phyloP scores from a whole-genome alignment of 2,888 invertebrate genomes.

The Pecten maximus region DNA sequence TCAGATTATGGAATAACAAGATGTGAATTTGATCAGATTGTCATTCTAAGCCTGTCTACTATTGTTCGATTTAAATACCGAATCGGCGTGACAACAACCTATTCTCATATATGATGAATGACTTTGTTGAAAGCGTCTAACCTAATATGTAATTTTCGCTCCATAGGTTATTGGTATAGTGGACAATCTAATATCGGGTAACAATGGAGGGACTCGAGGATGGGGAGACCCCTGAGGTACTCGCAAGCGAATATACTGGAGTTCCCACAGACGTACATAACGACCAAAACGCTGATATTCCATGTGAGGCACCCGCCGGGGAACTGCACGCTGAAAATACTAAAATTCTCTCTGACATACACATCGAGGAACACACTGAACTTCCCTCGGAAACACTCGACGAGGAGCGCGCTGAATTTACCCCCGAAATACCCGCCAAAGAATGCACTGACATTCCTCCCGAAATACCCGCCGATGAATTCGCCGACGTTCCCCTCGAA shows the following conservation, averaged over 20 bases:
- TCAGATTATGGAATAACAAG: not conserved
- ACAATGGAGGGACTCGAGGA: not conserved
- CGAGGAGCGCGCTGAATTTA: not conserved
- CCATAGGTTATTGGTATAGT: constrained; percentile 14
- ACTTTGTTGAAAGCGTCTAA: constrained; percentile 18
- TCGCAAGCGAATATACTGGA: not conserved
- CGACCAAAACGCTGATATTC: not conserved
- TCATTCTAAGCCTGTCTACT: not conserved
- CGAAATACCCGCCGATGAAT: not conserved
- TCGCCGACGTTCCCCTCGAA: not conserved
- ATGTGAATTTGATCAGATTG: not conserved
- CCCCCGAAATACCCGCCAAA: not conserved
- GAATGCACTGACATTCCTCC: not conserved
- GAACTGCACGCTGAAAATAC: no score
- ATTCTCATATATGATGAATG: constrained; percentile 16
- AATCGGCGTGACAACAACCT: not conserved
- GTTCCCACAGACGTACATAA: not conserved
- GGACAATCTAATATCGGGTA: not conserved
- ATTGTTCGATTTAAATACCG: not conserved
- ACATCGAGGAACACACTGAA: not conserved
- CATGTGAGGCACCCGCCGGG: not conserved
- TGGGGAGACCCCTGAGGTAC: not conserved
- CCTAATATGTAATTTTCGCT: constrained; percentile 33
- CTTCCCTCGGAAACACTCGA: not conserved
- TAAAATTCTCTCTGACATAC: not conserved